These are phyloP conservation scores for Zaprionus camerounensis DNA, from an alignment of 1,140 invertebrate genomes.

Conservation along the genomic window DNA sequence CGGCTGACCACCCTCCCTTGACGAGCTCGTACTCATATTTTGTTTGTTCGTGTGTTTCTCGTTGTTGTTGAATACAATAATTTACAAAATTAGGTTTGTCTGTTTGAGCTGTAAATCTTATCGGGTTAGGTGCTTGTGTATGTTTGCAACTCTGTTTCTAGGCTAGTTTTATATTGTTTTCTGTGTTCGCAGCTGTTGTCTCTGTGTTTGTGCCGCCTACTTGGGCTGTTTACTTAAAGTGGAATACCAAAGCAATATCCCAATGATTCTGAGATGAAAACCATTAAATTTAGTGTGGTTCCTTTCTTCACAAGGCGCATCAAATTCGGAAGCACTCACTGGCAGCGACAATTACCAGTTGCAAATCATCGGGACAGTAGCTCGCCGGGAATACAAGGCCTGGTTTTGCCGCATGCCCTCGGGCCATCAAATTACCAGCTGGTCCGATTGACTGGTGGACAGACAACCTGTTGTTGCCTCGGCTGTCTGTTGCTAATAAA, in stretches of 20 bases:
- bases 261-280: background rate
- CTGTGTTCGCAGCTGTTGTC: no score
- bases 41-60: background rate
- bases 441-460: conserved; percentile 2
- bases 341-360: conserved; percentile 16
- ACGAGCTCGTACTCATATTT: background rate
- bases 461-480: conserved; percentile 27
- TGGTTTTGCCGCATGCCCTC: conserved; percentile 50
- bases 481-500: conserved; percentile 68
- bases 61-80: background rate
- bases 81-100: background rate
- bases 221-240: background rate
- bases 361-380: conserved; percentile 48
- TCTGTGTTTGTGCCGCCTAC: background rate
- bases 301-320: background rate
- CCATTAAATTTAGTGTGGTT: background rate
- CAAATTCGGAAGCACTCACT: background rate
- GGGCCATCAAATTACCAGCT: conserved; percentile 73
- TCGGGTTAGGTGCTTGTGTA: background rate
- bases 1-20: background rate
- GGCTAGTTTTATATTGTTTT: no score
- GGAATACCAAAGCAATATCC: background rate
- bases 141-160: background rate
- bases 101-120: background rate
- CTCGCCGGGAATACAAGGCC: conserved; percentile 29